These are phyloP conservation scores for Hiodon alosoides DNA, from an alignment of 2,113 vertebrate genomes.

Conservation along the genomic window DNA sequence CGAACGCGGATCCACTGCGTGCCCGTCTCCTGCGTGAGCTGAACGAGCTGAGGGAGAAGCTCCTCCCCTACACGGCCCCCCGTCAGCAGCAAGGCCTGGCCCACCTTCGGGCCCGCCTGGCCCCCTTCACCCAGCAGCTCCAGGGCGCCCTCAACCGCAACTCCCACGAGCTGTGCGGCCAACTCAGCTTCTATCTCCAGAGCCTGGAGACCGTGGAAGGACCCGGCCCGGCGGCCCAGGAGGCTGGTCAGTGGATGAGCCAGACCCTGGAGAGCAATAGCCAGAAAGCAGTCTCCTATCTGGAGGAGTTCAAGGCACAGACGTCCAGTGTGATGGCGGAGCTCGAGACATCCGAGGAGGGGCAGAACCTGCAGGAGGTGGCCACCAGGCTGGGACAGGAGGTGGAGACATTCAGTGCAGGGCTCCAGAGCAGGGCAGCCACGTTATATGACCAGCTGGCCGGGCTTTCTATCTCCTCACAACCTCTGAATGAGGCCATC, in stretches of 20 bases:
- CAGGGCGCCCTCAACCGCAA: constrained; percentile 63
- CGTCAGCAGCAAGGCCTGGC: constrained; percentile 50
- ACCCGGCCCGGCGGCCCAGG: constrained; percentile 45
- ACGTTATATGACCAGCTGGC: constrained; percentile 28
- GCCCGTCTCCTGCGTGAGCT: constrained; percentile 69
- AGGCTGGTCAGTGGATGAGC: constrained; percentile 51
- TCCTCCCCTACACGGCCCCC: constrained; percentile 64
- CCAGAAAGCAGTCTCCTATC: constrained; percentile 46
- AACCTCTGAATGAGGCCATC: constrained; percentile 47
- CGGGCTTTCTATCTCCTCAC: background rate
- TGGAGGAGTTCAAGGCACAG: constrained; percentile 58
- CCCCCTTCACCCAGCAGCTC: constrained; percentile 62
- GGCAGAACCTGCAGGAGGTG: constrained; percentile 61
- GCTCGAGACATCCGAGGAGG: constrained; percentile 54
- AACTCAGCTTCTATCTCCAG: constrained; percentile 52
- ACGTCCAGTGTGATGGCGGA: constrained; percentile 55
- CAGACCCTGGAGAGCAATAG: constrained; percentile 46
- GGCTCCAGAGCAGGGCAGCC: constrained; percentile 38
- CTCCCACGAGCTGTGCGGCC: constrained; percentile 65
- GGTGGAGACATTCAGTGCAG: constrained; percentile 43
- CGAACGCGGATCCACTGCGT: constrained; percentile 58
- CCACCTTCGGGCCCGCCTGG: constrained; percentile 65
- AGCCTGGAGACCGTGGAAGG: constrained; percentile 42
- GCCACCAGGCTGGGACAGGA: constrained; percentile 57
- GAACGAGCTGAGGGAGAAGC: constrained; percentile 58